Conservation (phyloP, 2,888 invertebrate genomes). For the Chymomyza amoena region DNA sequence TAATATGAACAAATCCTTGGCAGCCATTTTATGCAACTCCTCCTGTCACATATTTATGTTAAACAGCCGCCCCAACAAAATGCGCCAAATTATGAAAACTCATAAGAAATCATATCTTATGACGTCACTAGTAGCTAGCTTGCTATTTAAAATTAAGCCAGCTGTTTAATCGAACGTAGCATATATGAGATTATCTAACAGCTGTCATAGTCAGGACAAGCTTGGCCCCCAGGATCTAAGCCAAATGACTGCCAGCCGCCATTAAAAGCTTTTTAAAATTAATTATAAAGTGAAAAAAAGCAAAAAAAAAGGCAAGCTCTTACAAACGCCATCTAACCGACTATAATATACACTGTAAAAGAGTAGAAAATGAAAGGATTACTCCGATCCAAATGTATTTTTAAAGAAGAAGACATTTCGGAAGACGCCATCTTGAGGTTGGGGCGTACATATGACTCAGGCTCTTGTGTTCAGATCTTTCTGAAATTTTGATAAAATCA, state of each 20-base stretch:
- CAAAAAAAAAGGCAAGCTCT: neutral
- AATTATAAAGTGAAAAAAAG: slow-evolving; percentile 67
- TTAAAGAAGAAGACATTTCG: too few species aligned
- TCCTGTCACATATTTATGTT: slow-evolving; percentile 72
- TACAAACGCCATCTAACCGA: too few species aligned
- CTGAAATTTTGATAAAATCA: too few species aligned
- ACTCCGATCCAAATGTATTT: too few species aligned
- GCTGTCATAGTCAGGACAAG: slow-evolving; percentile 10
- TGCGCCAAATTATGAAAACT: slow-evolving; percentile 70
- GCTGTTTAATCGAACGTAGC: neutral
- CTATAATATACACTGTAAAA: too few species aligned
- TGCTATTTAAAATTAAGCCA: neutral
- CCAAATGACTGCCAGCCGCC: slow-evolving; percentile 55
- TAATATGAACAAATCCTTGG: slow-evolving; percentile 55
- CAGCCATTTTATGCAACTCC: slow-evolving; percentile 64
- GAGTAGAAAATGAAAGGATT: too few species aligned
- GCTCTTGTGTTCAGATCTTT: too few species aligned
- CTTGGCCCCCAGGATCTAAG: slow-evolving; percentile 23
- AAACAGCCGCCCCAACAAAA: slow-evolving; percentile 45
- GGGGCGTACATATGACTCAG: too few species aligned
- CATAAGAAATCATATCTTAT: slow-evolving; percentile 70
- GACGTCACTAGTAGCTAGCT: slow-evolving; percentile 1
- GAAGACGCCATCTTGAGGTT: too few species aligned
- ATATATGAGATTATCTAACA: neutral
- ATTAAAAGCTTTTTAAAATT: slow-evolving; percentile 69